Evolutionary conservation across 2,113 vertebrate genomes (phyloP).

Genomic region (Sclerurus mexicanus): DNA sequence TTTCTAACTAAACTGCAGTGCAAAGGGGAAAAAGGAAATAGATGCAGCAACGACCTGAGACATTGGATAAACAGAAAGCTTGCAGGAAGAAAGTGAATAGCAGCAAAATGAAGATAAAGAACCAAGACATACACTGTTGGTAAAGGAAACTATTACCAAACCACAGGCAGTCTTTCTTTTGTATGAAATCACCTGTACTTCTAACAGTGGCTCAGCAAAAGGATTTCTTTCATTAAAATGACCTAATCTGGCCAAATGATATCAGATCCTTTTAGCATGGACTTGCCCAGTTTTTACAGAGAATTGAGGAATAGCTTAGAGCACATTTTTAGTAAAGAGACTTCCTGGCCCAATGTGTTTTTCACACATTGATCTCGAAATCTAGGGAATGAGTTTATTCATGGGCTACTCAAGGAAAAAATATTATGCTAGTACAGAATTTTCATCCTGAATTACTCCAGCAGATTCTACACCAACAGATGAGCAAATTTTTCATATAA

Average conservation of each 20-base stretch:
- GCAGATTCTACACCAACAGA: background rate
- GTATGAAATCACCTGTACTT: background rate
- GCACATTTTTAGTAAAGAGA: background rate
- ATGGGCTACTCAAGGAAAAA: background rate
- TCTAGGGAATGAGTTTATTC: background rate
- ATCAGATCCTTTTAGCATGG: background rate
- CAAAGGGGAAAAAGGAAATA: background rate
- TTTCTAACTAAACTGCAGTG: constrained; percentile 16
- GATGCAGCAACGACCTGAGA: background rate
- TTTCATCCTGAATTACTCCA: constrained; percentile 32
- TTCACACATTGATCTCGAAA: constrained; percentile 29
- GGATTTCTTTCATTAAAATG: background rate
- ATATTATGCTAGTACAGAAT: background rate
- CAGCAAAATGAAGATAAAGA: background rate
- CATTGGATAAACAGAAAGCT: background rate
- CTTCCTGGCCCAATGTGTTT: background rate
- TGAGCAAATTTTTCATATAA: background rate
- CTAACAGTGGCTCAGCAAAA: background rate
- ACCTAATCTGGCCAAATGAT: background rate
- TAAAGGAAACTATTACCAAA: background rate
- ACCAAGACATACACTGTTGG: background rate
- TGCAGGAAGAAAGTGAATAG: background rate
- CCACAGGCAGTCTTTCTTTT: background rate
- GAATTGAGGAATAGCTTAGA: constrained; percentile 15
- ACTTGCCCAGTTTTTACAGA: background rate